phyloP scores from a whole-genome alignment of 1,140 invertebrate species.

The Drosophila sulfurigaster region DNA sequence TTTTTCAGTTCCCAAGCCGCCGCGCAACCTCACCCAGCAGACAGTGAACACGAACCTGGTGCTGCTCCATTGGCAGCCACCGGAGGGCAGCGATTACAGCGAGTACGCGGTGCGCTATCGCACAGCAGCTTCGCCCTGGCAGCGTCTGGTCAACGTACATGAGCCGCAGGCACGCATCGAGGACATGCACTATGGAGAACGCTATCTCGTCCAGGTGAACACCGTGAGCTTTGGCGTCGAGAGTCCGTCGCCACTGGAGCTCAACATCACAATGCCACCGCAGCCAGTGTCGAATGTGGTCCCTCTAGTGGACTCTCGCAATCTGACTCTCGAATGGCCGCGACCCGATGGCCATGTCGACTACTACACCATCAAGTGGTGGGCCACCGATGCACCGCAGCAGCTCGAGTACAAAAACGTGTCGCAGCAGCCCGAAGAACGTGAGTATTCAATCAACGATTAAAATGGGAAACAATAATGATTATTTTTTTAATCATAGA shows the following conservation, averaged over 20 bases:
- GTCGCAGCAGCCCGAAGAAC: slow-evolving; percentile 44
- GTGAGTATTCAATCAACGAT: slow-evolving; percentile 33
- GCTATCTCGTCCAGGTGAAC: slow-evolving; percentile 94
- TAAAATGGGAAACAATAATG: too few species aligned
- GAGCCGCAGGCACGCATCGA: slow-evolving; percentile 90
- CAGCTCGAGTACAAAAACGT: slow-evolving; percentile 43
- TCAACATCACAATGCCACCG: slow-evolving; percentile 93
- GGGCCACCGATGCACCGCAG: slow-evolving; percentile 86
- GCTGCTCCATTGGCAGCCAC: slow-evolving; percentile 91
- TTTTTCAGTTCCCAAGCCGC: slow-evolving; percentile 91
- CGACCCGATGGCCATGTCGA: slow-evolving; percentile 93
- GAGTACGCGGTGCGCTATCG: slow-evolving; percentile 93
- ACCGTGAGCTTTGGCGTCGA: slow-evolving; percentile 93
- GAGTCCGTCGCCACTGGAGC: slow-evolving; percentile 90
- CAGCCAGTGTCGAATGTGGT: slow-evolving; percentile 93
- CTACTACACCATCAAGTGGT: slow-evolving; percentile 92
- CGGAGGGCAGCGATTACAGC: slow-evolving; percentile 90
- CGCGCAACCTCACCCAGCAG: slow-evolving; percentile 91
- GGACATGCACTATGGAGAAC: slow-evolving; percentile 95
- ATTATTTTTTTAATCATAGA: too few species aligned
- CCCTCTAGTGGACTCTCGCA: slow-evolving; percentile 93
- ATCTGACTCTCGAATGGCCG: slow-evolving; percentile 95
- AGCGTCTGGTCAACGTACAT: slow-evolving; percentile 88
- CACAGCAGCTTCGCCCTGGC: slow-evolving; percentile 90
- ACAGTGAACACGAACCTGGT: slow-evolving; percentile 93